A percentile compares a stretch with the other conserved stretches of the same genome.
Conservation (phyloP, 2,797 vertebrate species). For the Lutjanus argentimaculatus region DNA sequence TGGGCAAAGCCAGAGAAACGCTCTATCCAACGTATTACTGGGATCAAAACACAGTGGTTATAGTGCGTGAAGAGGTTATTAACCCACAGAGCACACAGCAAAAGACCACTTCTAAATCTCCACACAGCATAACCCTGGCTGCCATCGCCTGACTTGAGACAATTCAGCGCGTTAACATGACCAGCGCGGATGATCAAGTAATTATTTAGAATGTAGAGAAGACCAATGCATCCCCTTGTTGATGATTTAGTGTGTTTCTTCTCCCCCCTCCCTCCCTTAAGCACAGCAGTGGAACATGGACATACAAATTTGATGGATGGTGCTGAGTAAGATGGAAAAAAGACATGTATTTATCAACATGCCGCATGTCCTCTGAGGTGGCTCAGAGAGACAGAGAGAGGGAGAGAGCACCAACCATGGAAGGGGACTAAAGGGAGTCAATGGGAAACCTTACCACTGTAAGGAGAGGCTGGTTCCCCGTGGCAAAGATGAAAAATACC, state of each 20-base stretch:
- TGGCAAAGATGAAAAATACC: conserved; percentile 84
- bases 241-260: conserved; percentile 54
- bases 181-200: conserved; percentile 44
- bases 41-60: conserved; percentile 67
- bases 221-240: conserved; percentile 61
- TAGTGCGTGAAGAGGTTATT: conserved; percentile 68
- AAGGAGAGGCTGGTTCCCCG: conserved; percentile 75
- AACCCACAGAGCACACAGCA: conserved; percentile 50
- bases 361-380: conserved; percentile 62
- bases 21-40: conserved; percentile 66
- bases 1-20: conserved; percentile 58
- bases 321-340: conserved; percentile 78
- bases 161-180: conserved; percentile 51
- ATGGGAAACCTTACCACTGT: conserved; percentile 82
- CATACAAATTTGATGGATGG: conserved; percentile 77
- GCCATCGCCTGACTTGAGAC: conserved; percentile 38
- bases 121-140: conserved; percentile 32
- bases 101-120: conserved; percentile 49
- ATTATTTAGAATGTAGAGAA: conserved; percentile 57
- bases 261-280: conserved; percentile 39
- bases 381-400: conserved; percentile 22
- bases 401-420: conserved; percentile 42
- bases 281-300: conserved; percentile 63
- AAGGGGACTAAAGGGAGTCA: conserved; percentile 65
- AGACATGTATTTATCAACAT: conserved; percentile 80